Evolutionary conservation across 2,113 vertebrate genomes (phyloP).

Genomic region (Lonchura striata): DNA sequence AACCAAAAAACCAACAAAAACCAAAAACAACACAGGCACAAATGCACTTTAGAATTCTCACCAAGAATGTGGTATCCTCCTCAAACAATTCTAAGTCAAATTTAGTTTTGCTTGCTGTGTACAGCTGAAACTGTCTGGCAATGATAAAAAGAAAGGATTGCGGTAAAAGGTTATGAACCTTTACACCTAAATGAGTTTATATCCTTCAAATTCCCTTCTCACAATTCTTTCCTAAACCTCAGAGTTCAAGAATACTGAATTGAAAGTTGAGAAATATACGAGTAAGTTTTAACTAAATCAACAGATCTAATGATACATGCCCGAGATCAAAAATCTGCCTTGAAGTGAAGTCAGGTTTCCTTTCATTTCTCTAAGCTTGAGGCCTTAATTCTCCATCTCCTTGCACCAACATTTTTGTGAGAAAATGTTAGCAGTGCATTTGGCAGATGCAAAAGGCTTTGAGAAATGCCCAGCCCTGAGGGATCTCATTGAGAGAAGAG

Average conservation of each 20-base stretch:
- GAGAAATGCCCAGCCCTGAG: background rate
- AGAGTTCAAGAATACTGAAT: background rate
- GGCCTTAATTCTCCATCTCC: background rate
- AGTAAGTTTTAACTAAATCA: conserved; percentile 21
- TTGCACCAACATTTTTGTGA: background rate
- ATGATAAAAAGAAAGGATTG: background rate
- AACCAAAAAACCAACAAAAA: background rate
- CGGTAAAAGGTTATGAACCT: background rate
- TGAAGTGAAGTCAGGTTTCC: background rate
- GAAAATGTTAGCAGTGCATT: background rate
- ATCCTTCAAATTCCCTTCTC: background rate
- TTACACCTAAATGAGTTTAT: background rate
- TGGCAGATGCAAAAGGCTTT: background rate
- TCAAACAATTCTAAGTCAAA: background rate
- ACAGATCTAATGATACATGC: background rate
- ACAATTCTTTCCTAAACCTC: background rate
- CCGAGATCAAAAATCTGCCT: background rate
- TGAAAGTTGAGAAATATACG: background rate
- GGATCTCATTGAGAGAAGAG: background rate
- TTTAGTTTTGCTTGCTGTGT: background rate
- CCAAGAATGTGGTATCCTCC: background rate
- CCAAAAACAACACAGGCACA: background rate
- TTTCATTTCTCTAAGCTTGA: background rate
- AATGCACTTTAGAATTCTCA: background rate
- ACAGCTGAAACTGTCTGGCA: background rate